These are phyloP conservation scores for Echinops telfairi DNA, from an alignment of 2,113 vertebrate genomes.

Conservation along the genomic window DNA sequence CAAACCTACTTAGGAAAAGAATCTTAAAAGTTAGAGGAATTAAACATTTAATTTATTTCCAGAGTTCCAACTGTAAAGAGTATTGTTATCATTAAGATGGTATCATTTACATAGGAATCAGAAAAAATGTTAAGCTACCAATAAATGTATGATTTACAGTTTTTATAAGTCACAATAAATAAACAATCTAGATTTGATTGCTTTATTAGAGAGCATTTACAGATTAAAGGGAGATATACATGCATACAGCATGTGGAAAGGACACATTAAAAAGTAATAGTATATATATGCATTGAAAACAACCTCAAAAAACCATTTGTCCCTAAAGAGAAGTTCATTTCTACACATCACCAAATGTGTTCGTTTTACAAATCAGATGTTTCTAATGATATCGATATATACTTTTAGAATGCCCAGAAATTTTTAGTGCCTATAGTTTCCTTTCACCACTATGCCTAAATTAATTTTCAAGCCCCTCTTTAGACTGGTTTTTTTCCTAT, in stretches of 20 bases:
- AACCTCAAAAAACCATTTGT: not conserved
- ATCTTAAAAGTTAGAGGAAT: slow-evolving; percentile 46
- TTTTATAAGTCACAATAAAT: slow-evolving; percentile 49
- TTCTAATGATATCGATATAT: not conserved
- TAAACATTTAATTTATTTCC: slow-evolving; percentile 31
- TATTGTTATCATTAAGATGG: not conserved
- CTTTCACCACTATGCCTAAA: not conserved
- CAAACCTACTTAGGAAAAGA: slow-evolving; percentile 24
- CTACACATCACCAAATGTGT: not conserved
- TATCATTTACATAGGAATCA: slow-evolving; percentile 21
- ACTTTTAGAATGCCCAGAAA: slow-evolving; percentile 7
- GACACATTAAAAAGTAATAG: slow-evolving; percentile 41
- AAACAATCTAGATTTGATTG: not conserved
- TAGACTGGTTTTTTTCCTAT: slow-evolving; percentile 34
- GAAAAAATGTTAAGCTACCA: slow-evolving; percentile 27
- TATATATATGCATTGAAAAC: not conserved
- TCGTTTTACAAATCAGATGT: slow-evolving; percentile 49
- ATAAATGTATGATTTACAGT: slow-evolving; percentile 36
- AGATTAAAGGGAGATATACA: not conserved
- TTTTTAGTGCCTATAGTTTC: not conserved
- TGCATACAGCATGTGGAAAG: slow-evolving; percentile 9
- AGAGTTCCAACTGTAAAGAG: slow-evolving; percentile 28
- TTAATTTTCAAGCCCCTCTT: slow-evolving; percentile 51
- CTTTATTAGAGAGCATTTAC: slow-evolving; percentile 35
- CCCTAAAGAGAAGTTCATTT: slow-evolving; percentile 37